Evolutionary conservation across 2,888 invertebrate genomes (phyloP).

Genomic region (Cephus spinipes): DNA sequence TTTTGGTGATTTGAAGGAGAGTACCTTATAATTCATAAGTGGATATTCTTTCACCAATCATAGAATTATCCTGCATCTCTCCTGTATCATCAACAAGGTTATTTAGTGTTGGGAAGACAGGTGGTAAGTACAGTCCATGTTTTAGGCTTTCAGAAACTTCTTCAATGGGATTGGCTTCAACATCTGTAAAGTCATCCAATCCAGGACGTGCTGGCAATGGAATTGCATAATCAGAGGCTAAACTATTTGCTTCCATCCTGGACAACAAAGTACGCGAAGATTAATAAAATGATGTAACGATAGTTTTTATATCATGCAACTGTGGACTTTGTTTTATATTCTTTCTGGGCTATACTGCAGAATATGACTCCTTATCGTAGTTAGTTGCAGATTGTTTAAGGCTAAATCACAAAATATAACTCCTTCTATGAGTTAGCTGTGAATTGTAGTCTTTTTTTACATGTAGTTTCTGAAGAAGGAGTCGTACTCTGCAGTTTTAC

Average conservation of each 20-base stretch:
- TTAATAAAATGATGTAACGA: background rate
- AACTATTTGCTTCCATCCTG: slow-evolving; percentile 60
- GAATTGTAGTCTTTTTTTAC: too few relatives aligned
- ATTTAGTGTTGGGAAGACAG: slow-evolving; percentile 53
- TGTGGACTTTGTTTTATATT: too few relatives aligned
- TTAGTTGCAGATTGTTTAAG: too few relatives aligned
- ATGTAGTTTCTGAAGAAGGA: too few relatives aligned
- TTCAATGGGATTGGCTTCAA: slow-evolving; percentile 52
- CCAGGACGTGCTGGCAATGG: slow-evolving; percentile 58
- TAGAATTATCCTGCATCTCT: slow-evolving; percentile 59
- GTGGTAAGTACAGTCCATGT: slow-evolving; percentile 61
- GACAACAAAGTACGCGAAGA: background rate
- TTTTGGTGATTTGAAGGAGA: too few relatives aligned
- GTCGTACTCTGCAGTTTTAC: too few relatives aligned
- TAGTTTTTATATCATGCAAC: background rate
- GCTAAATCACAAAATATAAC: too few relatives aligned
- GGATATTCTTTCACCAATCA: slow-evolving; percentile 48
- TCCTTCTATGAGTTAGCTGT: too few relatives aligned
- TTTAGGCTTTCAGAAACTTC: slow-evolving; percentile 51
- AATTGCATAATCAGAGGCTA: slow-evolving; percentile 57
- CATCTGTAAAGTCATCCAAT: slow-evolving; percentile 55
- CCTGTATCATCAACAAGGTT: slow-evolving; percentile 60
- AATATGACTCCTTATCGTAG: too few relatives aligned
- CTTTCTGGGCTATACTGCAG: too few relatives aligned
- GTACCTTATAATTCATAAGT: background rate